Evolutionary conservation across 2,888 invertebrate genomes (phyloP).

Genomic region (Iselma pallidipennis): DNA sequence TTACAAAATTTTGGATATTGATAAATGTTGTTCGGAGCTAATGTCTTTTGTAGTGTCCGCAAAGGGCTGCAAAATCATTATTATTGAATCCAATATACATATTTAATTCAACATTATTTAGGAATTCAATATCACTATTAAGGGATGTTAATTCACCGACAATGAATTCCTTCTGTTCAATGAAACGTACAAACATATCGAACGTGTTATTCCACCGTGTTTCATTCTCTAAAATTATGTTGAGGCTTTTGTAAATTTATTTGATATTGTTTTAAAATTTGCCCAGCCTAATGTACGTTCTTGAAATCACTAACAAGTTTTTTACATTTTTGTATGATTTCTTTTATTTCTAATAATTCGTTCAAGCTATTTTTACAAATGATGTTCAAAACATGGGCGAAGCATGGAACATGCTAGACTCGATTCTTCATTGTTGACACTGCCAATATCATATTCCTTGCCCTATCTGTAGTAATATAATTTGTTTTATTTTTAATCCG

Average conservation of each 20-base stretch:
- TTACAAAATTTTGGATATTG: background rate
- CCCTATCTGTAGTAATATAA: background rate
- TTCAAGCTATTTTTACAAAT: background rate
- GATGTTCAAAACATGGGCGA: background rate
- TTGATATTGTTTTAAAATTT: background rate
- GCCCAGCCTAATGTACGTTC: background rate
- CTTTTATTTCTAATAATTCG: background rate
- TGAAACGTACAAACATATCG: background rate
- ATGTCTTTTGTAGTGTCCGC: background rate
- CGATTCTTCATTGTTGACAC: background rate
- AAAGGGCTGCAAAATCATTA: background rate
- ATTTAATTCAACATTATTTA: background rate
- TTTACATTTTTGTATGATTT: background rate
- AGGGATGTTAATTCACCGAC: background rate
- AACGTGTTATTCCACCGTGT: background rate
- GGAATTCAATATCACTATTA: background rate
- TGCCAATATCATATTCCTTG: background rate
- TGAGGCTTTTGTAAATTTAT: background rate
- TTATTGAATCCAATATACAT: background rate
- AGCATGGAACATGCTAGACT: background rate
- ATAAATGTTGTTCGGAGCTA: background rate
- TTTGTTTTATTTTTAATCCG: background rate
- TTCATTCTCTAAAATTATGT: background rate
- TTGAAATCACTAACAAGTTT: background rate
- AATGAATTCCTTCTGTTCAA: background rate